Percentiles rank a stretch among this genome's conserved stretches.
phyloP scores from a whole-genome alignment of 2,797 vertebrate species.

The Mastacembelus armatus region DNA sequence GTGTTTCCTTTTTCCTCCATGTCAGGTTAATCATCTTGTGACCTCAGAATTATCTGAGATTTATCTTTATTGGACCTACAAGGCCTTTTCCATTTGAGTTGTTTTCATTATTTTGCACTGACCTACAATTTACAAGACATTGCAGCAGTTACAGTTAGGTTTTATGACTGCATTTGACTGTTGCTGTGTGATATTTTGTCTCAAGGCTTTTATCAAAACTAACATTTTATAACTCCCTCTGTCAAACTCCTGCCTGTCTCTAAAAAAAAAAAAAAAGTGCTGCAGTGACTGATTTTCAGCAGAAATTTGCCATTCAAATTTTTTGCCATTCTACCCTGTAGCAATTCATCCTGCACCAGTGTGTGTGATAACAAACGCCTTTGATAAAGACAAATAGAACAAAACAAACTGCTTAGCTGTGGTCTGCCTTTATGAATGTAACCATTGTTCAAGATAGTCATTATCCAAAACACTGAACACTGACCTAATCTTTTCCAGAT shows the following conservation, averaged over 20 bases:
- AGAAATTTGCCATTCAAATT: slow-evolving; percentile 87
- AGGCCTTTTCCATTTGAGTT: background rate
- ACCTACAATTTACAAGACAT: background rate
- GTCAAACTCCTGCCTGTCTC: slow-evolving; percentile 47
- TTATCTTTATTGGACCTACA: background rate
- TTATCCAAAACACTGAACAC: slow-evolving; percentile 80
- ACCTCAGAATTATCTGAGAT: background rate
- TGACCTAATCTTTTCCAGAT: slow-evolving; percentile 79
- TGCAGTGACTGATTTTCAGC: slow-evolving; percentile 66
- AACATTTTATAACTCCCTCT: slow-evolving; percentile 33
- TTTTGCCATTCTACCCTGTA: slow-evolving; percentile 68
- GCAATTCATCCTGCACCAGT: slow-evolving; percentile 72
- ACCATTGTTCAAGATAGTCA: slow-evolving; percentile 79
- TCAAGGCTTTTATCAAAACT: slow-evolving; percentile 36
- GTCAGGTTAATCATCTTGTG: background rate
- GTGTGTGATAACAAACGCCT: slow-evolving; percentile 73
- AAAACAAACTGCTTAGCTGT: slow-evolving; percentile 77
- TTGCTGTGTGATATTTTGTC: slow-evolving; percentile 8
- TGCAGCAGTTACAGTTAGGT: background rate
- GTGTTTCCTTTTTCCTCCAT: no score
- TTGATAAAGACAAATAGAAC: slow-evolving; percentile 81
- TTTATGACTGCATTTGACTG: slow-evolving; percentile 1
- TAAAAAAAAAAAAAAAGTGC: slow-evolving; percentile 61
- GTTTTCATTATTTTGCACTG: background rate
- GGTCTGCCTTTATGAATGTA: slow-evolving; percentile 78